These are phyloP conservation scores for Ochlodes sylvanus DNA, from an alignment of 2,888 invertebrate genomes.

Conservation along the genomic window DNA sequence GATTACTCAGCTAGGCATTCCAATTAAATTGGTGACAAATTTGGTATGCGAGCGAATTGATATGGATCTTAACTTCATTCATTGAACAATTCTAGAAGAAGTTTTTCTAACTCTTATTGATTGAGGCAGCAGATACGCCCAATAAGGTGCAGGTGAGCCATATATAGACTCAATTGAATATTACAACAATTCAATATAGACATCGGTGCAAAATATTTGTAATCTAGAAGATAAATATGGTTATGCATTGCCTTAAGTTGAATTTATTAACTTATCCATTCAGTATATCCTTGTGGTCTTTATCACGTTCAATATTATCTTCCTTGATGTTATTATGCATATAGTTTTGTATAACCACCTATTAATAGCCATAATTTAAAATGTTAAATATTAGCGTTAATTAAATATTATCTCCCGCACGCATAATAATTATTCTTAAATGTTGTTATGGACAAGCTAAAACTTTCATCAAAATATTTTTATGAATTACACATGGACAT, in stretches of 20 bases:
- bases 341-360: too few species aligned
- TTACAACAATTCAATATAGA: constrained; percentile 5
- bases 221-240: not conserved
- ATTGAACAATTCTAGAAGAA: constrained; percentile 4
- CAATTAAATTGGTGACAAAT: constrained; percentile 61
- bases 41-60: constrained; percentile 43
- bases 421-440: too few species aligned
- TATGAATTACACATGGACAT: not conserved
- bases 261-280: not conserved
- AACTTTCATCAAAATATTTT: not conserved
- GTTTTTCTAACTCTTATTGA: constrained; percentile 11
- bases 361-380: too few species aligned
- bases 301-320: too few species aligned
- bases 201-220: not conserved
- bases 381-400: too few species aligned
- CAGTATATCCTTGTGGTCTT: not conserved
- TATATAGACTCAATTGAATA: constrained; percentile 9
- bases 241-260: not conserved
- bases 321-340: too few species aligned
- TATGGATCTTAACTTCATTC: constrained; percentile 35
- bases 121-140: not conserved
- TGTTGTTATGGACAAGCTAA: not conserved
- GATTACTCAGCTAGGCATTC: constrained; percentile 62
- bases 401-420: too few species aligned
- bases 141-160: constrained; percentile 10